Evolutionary conservation across 2,797 vertebrate species (phyloP).

Genomic region (Siniperca undulata): DNA sequence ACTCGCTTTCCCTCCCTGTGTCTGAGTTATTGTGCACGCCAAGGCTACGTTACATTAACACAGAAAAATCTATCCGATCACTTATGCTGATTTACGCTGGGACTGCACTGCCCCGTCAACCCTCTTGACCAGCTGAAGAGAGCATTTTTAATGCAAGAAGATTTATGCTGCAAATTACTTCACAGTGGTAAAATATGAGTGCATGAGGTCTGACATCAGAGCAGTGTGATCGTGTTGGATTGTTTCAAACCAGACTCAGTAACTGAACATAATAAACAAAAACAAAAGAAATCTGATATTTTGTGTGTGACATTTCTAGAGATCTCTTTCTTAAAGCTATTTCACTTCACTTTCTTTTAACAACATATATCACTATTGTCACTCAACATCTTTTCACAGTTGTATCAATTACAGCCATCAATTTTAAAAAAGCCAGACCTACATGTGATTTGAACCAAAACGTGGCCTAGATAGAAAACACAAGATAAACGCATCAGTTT

Average conservation of each 20-base stretch:
- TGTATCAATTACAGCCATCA: slow-evolving; percentile 65
- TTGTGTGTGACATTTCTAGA: not conserved
- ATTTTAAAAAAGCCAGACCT: slow-evolving; percentile 72
- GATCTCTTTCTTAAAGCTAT: not conserved
- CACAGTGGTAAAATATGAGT: slow-evolving; percentile 63
- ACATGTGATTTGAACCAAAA: slow-evolving; percentile 83
- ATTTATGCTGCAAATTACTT: slow-evolving; percentile 83
- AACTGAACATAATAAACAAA: not conserved
- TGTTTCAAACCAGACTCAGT: slow-evolving; percentile 25
- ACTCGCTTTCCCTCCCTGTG: slow-evolving; percentile 49
- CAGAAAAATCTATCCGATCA: slow-evolving; percentile 86
- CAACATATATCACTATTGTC: not conserved
- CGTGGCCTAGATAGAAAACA: slow-evolving; percentile 75
- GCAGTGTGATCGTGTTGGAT: slow-evolving; percentile 33
- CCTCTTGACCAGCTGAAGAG: slow-evolving; percentile 72
- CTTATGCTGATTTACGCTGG: slow-evolving; percentile 85
- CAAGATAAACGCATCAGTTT: slow-evolving; percentile 84
- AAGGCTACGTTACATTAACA: slow-evolving; percentile 79
- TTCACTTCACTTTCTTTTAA: not conserved
- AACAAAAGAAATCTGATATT: slow-evolving; percentile 9
- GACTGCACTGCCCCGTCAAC: slow-evolving; percentile 67
- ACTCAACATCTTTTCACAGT: slow-evolving; percentile 1
- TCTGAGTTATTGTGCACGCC: slow-evolving; percentile 83
- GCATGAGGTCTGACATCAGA: slow-evolving; percentile 49
- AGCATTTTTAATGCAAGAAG: slow-evolving; percentile 80